Base-by-base conservation (phyloP, 2,888 invertebrate species). In the Yponomeuta malinellus region DNA sequence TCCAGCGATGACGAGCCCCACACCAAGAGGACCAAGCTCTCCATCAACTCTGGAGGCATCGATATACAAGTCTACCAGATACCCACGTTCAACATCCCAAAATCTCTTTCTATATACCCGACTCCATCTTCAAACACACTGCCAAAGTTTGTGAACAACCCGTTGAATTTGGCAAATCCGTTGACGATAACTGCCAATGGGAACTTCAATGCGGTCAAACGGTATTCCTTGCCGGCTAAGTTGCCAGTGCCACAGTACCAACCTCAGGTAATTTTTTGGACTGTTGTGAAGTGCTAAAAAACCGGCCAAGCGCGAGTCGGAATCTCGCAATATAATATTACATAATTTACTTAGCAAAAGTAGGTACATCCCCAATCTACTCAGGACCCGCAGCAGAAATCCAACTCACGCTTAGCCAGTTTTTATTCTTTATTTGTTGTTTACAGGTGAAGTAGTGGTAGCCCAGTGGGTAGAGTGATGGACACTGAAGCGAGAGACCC, bases 11-110 rank as follows among this genome's bases (percentile, higher is more conserved):
- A 90, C 0, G 92, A 91, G 68, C 75, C 88, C 0, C 90, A 90
- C 75, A 79, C 88, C 0, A 91, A 92, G 75, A 79, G 88, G 0
- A 75, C 86, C 23, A 90, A 90, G 72, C 77, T 79, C 5, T 77
- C 74, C 23, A 82, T 79, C 76, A 78, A 81, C 6, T 79, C 76
- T 59, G 85, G 90, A 0, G 84, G 85, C 0, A 76, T 91, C 4
- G 89, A 89, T 77, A 78, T 92, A 0, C 86, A 91, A 86, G 90
- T 92, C 0, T 90, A 88, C 74, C 87, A 92, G 73, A 90, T 92
- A 76, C 90, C 91, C 0, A 83, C 89, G 0, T 91, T 84, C 74
- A 89, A 83, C 72, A 82, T 87, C 31, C 87, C 88, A 0, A 88
- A 85, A 65, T 84, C 87, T 0, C 72, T 90, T 0, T 84, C 86